Evolutionary conservation across 1,140 invertebrate species (phyloP), one percentile per base, ranked within the genome.

Genomic region (Drosophila jambulina): DNA sequence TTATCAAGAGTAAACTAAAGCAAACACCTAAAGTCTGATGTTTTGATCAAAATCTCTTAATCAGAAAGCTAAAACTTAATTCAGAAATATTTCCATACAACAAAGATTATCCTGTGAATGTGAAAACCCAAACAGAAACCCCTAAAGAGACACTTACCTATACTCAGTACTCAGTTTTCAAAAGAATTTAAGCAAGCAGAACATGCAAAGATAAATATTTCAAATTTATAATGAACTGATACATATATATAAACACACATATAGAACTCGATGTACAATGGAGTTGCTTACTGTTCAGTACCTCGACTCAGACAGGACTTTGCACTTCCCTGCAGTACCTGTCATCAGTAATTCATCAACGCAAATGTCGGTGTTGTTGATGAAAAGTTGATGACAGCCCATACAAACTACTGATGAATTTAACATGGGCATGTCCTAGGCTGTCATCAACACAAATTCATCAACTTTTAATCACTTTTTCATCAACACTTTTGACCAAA

Each of bases 201-300:
- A 53, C 40, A 54, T 32, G 25, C 21, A 27, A 34, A 48, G 36
- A 82, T 80, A 75, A 84, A 78, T 74, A 90, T 78, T 72, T 75
- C 36, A 78, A 82, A 78, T 82, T 80, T 80, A 77, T 87, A 88
- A 83, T 88, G 83, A 87, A 87, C 83, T 87, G 83, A 87, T 87
- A 90, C 74, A 87, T 84, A 87, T 83, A 84, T 65, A 85, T 46
- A 58, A 75, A 61, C 45, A 78, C 58, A 86, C 64, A 82, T 70
- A 79, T 49, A 69, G 23, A 82, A 42, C 69, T 71, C 57, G 36
- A 64, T 59, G 48, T 59, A 71, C 68, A 61, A 57, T 34, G 76
- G 75, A 78, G 75, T 78, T 78, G 74, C 74, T 78, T 78, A 68
- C 56, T 78, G 58, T 78, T 60, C 64, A 78, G 63, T 77, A 77